Evolutionary conservation across 2,113 vertebrate genomes (phyloP).

Genomic region (Perca flavescens): DNA sequence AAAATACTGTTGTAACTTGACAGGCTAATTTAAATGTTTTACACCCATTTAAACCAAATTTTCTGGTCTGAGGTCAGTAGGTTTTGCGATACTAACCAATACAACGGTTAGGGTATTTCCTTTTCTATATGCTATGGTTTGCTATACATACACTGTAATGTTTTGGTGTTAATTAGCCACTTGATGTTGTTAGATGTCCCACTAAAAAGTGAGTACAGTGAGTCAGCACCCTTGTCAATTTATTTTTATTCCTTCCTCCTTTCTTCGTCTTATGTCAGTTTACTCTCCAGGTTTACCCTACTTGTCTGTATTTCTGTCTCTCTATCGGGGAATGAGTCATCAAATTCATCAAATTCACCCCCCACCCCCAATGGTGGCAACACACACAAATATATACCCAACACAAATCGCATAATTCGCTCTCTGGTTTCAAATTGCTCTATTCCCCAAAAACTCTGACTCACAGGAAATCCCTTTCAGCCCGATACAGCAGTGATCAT

Average conservation of each 20-base stretch:
- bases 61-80: slow-evolving; percentile 14
- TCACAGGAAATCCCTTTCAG: slow-evolving; percentile 67
- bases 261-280: slow-evolving; percentile 16
- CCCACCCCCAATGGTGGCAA: slow-evolving; percentile 18
- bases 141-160: slow-evolving; percentile 23
- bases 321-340: slow-evolving; percentile 61
- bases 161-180: slow-evolving; percentile 54
- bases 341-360: slow-evolving; percentile 38
- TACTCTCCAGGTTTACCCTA: slow-evolving; percentile 40
- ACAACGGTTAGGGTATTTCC: background rate
- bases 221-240: slow-evolving; percentile 28
- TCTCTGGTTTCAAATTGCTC: slow-evolving; percentile 48
- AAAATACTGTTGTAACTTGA: background rate
- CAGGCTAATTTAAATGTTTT: background rate
- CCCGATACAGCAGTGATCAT: slow-evolving; percentile 40
- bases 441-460: slow-evolving; percentile 63
- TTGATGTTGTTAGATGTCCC: slow-evolving; percentile 38
- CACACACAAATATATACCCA: slow-evolving; percentile 13
- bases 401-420: slow-evolving; percentile 30
- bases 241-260: slow-evolving; percentile 11
- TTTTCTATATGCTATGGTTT: background rate
- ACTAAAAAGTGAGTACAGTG: slow-evolving; percentile 24
- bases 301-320: slow-evolving; percentile 36
- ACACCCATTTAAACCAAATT: background rate
- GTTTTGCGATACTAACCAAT: background rate